These are phyloP conservation scores for Poecilus cupreus DNA, from an alignment of 2,888 invertebrate species.

Conservation along the genomic window DNA sequence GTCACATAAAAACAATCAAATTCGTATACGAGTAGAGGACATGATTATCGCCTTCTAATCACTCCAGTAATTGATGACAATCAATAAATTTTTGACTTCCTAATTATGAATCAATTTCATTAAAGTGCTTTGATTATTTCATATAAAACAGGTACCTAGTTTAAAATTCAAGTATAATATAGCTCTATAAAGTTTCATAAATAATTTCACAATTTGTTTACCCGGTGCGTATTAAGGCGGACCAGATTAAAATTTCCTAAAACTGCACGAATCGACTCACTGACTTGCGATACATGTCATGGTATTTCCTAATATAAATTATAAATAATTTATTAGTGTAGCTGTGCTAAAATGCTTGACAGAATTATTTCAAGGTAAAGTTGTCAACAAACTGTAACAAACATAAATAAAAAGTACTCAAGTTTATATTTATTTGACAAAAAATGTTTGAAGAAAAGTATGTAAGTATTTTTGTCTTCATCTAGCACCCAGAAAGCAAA, in stretches of 20 bases:
- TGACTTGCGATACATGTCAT: not conserved
- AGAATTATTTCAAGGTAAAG: constrained; percentile 22
- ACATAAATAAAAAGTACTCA: not conserved
- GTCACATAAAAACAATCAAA: too few relatives aligned
- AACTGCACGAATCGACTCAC: not conserved
- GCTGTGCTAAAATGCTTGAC: constrained; percentile 24
- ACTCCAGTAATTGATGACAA: too few relatives aligned
- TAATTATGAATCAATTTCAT: too few relatives aligned
- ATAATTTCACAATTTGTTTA: not conserved
- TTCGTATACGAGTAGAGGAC: too few relatives aligned
- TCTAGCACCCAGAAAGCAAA: not conserved
- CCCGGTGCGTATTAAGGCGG: not conserved
- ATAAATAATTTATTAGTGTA: constrained; percentile 26
- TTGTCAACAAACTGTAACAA: constrained; percentile 9
- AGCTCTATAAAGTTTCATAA: too few relatives aligned
- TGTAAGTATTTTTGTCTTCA: not conserved
- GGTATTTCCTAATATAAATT: constrained; percentile 16
- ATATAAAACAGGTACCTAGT: too few relatives aligned
- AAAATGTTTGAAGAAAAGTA: not conserved
- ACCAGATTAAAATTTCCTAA: not conserved
- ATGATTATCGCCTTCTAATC: too few relatives aligned
- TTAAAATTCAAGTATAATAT: too few relatives aligned
- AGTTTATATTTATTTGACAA: not conserved
- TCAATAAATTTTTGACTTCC: too few relatives aligned
- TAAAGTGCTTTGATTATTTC: too few relatives aligned